A percentile compares a stretch with the other conserved stretches of the same genome.
Evolutionary conservation across 2,888 invertebrate genomes (phyloP).

Genomic region (Himalopsyche anomala): DNA sequence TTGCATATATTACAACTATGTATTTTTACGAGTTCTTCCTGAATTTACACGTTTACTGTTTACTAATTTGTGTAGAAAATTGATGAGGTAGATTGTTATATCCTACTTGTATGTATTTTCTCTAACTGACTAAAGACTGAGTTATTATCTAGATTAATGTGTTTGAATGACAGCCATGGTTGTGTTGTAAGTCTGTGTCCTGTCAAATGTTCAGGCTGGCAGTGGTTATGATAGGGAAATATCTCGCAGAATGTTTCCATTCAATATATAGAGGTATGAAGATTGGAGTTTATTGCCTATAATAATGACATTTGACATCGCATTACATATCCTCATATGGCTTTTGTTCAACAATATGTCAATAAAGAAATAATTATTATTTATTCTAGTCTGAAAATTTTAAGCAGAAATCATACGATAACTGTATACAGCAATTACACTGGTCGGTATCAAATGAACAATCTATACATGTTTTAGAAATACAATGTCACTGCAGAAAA

Average conservation of each 20-base stretch:
- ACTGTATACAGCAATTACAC: no score
- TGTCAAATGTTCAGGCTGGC: not conserved
- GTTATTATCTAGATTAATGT: constrained; percentile 38
- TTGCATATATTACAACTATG: no score
- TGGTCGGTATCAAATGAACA: no score
- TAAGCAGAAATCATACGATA: no score
- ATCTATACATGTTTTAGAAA: no score
- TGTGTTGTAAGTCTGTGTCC: constrained; percentile 6
- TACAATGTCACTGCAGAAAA: no score
- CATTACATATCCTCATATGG: not conserved
- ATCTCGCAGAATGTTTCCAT: constrained; percentile 21
- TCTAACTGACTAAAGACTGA: constrained; percentile 32
- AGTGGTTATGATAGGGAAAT: constrained; percentile 6
- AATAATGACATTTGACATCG: not conserved
- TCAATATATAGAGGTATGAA: not conserved
- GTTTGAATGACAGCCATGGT: not conserved
- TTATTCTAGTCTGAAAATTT: no score
- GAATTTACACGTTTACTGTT: no score
- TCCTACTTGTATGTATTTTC: constrained; percentile 27
- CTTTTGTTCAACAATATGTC: not conserved
- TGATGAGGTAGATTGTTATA: no score
- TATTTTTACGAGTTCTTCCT: no score
- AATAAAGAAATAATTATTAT: not conserved
- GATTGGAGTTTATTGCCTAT: constrained; percentile 1
- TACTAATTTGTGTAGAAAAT: no score